Conservation (phyloP, 2,888 invertebrate species). For the Oligia strigilis region DNA sequence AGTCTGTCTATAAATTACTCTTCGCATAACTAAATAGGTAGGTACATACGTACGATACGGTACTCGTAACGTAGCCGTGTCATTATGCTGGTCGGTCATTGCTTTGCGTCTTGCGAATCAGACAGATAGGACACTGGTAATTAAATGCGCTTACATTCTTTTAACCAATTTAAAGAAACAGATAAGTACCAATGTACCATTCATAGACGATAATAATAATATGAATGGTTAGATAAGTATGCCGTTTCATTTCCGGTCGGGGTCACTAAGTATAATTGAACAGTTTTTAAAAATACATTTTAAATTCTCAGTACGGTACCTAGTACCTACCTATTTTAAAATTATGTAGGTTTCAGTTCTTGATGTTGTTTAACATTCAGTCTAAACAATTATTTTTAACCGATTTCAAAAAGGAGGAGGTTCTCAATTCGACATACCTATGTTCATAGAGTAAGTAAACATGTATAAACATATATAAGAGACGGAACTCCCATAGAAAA, state of each 20-base stretch:
- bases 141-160: slow-evolving; percentile 44
- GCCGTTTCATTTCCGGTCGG: slow-evolving; percentile 51
- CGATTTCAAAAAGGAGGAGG: too few relatives aligned
- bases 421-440: too few relatives aligned
- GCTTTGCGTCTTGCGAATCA: slow-evolving; percentile 30
- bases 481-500: too few relatives aligned
- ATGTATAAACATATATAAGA: too few relatives aligned
- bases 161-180: slow-evolving; percentile 21
- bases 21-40: slow-evolving; percentile 61
- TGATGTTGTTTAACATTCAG: neutral
- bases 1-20: slow-evolving; percentile 62
- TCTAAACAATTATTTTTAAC: neutral
- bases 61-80: slow-evolving; percentile 50
- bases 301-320: neutral
- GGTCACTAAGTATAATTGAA: slow-evolving; percentile 11
- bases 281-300: slow-evolving; percentile 5
- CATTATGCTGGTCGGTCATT: slow-evolving; percentile 39
- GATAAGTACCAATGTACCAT: slow-evolving; percentile 26
- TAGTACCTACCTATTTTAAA: neutral
- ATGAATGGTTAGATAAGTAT: slow-evolving; percentile 50
- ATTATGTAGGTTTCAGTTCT: neutral
- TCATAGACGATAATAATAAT: slow-evolving; percentile 35
- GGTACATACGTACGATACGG: slow-evolving; percentile 39
- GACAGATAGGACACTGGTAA: slow-evolving; percentile 35
- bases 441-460: too few relatives aligned